A percentile compares a stretch with the other conserved stretches of the same genome.
phyloP scores from a whole-genome alignment of 2,113 vertebrate genomes.

The Zosterops borbonicus region DNA sequence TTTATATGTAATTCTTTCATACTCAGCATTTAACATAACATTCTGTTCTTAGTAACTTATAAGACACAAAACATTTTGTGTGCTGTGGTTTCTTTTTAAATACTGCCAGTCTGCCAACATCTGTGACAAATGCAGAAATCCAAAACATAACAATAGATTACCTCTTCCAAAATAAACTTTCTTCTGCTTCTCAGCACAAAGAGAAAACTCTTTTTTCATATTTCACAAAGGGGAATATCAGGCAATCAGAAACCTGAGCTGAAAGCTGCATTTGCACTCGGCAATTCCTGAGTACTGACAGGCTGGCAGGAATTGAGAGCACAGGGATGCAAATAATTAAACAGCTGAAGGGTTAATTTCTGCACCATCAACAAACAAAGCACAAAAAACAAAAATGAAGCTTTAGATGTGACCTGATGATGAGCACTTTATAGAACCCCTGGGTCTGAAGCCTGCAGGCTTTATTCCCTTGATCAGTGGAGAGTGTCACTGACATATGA shows the following conservation, averaged over 20 bases:
- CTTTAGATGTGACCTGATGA: constrained; percentile 31
- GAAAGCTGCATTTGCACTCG: not conserved
- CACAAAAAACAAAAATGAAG: not conserved
- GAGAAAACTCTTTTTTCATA: not conserved
- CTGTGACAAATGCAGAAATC: constrained; percentile 14
- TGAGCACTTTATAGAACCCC: constrained; percentile 11
- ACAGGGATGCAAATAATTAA: not conserved
- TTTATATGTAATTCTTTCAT: not conserved
- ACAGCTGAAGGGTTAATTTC: constrained; percentile 37
- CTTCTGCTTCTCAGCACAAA: not conserved
- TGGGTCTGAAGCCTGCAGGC: constrained; percentile 24
- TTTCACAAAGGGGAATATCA: not conserved
- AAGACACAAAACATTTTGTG: not conserved
- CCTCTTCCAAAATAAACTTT: not conserved
- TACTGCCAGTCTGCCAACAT: not conserved
- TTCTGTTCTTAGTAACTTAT: not conserved
- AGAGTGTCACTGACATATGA: constrained; percentile 12
- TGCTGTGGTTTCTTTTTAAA: not conserved
- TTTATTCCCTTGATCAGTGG: constrained; percentile 46
- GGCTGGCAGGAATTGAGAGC: not conserved
- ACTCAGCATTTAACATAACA: not conserved
- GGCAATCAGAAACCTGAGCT: not conserved
- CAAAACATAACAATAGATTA: not conserved
- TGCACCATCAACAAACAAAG: not conserved
- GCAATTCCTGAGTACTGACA: not conserved